phyloP scores from a whole-genome alignment of 2,888 invertebrate genomes.

The Lasioglossum lativentre region DNA sequence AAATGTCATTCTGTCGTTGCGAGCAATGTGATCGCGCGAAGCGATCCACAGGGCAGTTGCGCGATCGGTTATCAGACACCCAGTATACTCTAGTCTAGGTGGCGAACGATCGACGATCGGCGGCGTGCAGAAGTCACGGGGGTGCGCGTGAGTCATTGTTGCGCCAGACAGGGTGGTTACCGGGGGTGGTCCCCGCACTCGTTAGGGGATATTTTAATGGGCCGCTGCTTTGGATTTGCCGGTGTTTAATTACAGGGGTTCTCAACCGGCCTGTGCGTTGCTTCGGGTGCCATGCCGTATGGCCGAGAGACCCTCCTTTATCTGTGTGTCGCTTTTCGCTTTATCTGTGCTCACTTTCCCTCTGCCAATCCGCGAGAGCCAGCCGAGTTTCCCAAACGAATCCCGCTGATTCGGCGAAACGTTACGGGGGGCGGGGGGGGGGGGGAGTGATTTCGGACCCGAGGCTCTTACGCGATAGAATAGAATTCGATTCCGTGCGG shows the following conservation, averaged over 20 bases:
- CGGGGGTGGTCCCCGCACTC: slow-evolving; percentile 68
- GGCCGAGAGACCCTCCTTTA: not conserved
- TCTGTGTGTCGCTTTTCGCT: not conserved
- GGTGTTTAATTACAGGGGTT: slow-evolving; percentile 78
- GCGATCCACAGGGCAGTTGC: not conserved
- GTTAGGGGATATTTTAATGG: slow-evolving; percentile 80
- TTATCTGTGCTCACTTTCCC: not conserved
- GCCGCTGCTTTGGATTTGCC: slow-evolving; percentile 77
- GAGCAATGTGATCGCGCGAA: not conserved
- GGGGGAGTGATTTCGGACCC: not conserved
- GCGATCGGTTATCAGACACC: slow-evolving; percentile 1
- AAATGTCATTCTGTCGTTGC: not conserved
- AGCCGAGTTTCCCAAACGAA: slow-evolving; percentile 21
- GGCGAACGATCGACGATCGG: slow-evolving; percentile 64
- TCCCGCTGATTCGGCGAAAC: slow-evolving; percentile 38
- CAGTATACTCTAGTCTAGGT: slow-evolving; percentile 34
- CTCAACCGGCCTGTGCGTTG: slow-evolving; percentile 59
- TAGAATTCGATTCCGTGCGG: not conserved
- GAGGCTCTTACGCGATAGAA: slow-evolving; percentile 7
- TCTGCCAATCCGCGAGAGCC: slow-evolving; percentile 14
- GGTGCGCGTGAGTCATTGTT: slow-evolving; percentile 77
- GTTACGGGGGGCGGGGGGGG: not conserved
- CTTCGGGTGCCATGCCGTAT: not conserved
- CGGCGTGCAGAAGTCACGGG: slow-evolving; percentile 71
- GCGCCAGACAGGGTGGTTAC: slow-evolving; percentile 75